Conservation (phyloP, 2,888 invertebrate genomes). For the Aphidoletes aphidimyza region DNA sequence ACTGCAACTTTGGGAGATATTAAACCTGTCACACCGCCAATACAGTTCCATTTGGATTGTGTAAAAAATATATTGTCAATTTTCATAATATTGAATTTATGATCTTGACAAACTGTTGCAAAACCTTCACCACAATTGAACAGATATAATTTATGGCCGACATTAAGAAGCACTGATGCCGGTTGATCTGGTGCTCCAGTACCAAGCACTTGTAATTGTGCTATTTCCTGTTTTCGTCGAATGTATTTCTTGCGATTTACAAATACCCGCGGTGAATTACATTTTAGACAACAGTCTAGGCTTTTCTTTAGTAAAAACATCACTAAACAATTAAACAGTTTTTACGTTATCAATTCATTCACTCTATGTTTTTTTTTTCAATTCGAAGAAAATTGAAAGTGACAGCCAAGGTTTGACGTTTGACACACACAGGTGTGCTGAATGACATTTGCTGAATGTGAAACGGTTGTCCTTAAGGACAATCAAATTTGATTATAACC, state of each 20-base stretch:
- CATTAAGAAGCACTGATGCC: slow-evolving; percentile 79
- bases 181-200: slow-evolving; percentile 82
- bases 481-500: too few relatives aligned
- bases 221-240: background rate
- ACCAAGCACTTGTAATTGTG: slow-evolving; percentile 72
- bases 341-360: too few relatives aligned
- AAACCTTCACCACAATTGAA: slow-evolving; percentile 96
- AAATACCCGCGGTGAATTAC: too few relatives aligned
- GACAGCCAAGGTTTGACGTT: too few relatives aligned
- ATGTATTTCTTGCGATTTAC: background rate
- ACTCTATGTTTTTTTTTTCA: too few relatives aligned
- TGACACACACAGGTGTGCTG: too few relatives aligned
- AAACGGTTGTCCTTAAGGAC: too few relatives aligned
- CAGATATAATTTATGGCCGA: slow-evolving; percentile 74
- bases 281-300: too few relatives aligned
- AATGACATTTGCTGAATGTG: too few relatives aligned
- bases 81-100: slow-evolving; percentile 81
- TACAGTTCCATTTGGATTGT: slow-evolving; percentile 81
- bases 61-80: slow-evolving; percentile 91
- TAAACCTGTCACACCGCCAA: slow-evolving; percentile 91
- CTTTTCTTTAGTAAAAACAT: background rate
- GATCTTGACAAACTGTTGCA: slow-evolving; percentile 86
- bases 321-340: background rate
- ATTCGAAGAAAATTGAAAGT: too few relatives aligned
- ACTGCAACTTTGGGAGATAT: slow-evolving; percentile 79